A percentile compares a stretch with the other conserved stretches of the same genome.
Evolutionary conservation across 2,797 vertebrate species (phyloP).

Genomic region (Micrastur ruficollis): DNA sequence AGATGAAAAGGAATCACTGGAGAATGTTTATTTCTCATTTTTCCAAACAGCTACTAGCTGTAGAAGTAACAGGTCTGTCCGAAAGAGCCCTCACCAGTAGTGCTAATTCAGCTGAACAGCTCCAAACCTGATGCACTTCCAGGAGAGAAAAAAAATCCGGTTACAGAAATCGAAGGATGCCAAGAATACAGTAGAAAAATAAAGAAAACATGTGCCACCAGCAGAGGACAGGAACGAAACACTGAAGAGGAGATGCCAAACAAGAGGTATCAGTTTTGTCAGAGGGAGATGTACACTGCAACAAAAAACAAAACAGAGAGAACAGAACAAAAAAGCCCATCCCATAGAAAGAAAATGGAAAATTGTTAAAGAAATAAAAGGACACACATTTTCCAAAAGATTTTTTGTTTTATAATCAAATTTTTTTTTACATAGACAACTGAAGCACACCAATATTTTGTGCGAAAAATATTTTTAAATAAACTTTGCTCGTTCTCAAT

Average conservation of each 20-base stretch:
- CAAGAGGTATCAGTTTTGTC: background rate
- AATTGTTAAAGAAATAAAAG: slow-evolving; percentile 56
- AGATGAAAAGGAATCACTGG: background rate
- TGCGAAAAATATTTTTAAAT: slow-evolving; percentile 83
- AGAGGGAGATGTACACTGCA: background rate
- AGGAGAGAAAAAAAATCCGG: background rate
- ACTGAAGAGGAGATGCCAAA: slow-evolving; percentile 6
- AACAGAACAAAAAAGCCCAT: background rate
- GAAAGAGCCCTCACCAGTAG: background rate
- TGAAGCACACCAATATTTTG: slow-evolving; percentile 79
- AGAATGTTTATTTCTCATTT: slow-evolving; percentile 1
- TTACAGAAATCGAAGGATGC: background rate
- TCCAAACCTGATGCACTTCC: background rate
- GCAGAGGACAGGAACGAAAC: background rate
- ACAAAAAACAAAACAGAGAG: background rate
- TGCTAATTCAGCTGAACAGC: background rate
- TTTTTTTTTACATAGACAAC: slow-evolving; percentile 78
- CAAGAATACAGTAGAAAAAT: background rate
- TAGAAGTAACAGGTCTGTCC: background rate
- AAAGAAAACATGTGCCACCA: slow-evolving; percentile 1
- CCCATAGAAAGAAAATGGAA: background rate
- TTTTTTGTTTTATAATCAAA: slow-evolving; percentile 80
- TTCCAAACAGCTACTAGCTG: background rate
- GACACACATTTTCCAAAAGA: slow-evolving; percentile 72
- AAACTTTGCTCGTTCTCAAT: slow-evolving; percentile 74